Percentiles rank a stretch among this genome's conserved stretches.
Conservation (phyloP, 2,888 invertebrate species). For the Sicus ferrugineus region DNA sequence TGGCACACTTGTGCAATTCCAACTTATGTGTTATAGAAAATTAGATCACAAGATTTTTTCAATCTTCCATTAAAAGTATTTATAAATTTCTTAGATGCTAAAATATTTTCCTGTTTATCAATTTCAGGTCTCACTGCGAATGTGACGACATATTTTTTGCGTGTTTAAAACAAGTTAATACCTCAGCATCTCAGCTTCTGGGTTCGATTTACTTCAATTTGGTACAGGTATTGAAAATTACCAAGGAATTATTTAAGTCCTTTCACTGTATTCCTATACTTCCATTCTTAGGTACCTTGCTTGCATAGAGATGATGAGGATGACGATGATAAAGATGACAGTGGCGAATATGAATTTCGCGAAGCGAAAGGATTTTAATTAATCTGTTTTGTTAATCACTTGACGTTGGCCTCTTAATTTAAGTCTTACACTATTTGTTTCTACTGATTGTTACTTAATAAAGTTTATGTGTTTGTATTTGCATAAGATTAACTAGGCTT, state of each 20-base stretch:
- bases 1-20: too few relatives aligned
- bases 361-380: conserved; percentile 59
- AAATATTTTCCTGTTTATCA: too few relatives aligned
- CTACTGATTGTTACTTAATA: too few relatives aligned
- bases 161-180: conserved; percentile 79
- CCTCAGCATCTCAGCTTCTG: conserved; percentile 77
- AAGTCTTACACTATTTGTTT: background rate
- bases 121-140: conserved; percentile 78
- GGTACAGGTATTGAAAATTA: conserved; percentile 67
- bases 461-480: too few relatives aligned
- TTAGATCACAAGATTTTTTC: too few relatives aligned
- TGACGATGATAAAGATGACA: conserved; percentile 38
- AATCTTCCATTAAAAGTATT: too few relatives aligned
- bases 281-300: conserved; percentile 55
- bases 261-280: background rate
- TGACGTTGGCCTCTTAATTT: background rate
- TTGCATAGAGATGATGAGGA: conserved; percentile 51
- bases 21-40: too few relatives aligned
- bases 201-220: conserved; percentile 88
- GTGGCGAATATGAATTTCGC: conserved; percentile 52
- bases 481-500: too few relatives aligned
- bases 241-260: background rate
- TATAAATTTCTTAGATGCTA: too few relatives aligned
- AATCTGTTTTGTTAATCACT: background rate
- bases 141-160: conserved; percentile 85